A percentile compares a stretch with the other conserved stretches of the same genome.
These are phyloP conservation scores for Aleiodes leptofemur DNA, from an alignment of 2,888 invertebrate genomes.

Conservation along the genomic window DNA sequence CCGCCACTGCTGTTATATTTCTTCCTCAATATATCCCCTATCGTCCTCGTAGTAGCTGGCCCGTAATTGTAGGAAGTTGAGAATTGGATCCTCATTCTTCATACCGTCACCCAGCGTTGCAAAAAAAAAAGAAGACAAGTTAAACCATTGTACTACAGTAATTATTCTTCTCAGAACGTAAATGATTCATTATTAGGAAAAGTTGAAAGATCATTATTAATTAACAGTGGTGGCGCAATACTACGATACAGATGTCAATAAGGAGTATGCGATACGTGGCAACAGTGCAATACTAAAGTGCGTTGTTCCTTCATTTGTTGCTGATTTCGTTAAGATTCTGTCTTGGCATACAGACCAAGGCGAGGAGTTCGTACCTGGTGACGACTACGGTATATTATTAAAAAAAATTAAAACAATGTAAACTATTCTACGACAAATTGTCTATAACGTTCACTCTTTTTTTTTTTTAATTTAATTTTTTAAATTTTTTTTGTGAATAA, in stretches of 20 bases:
- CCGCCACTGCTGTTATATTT: constrained; percentile 41
- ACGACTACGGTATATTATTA: constrained; percentile 77
- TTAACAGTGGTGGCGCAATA: constrained; percentile 85
- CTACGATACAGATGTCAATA: constrained; percentile 90
- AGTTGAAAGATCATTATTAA: constrained; percentile 9
- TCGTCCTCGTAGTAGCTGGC: neutral
- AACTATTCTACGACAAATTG: constrained; percentile 23
- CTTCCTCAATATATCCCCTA: constrained; percentile 2
- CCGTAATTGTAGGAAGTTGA: constrained; percentile 43
- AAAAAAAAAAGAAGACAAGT: neutral
- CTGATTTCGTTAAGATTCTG: constrained; percentile 91
- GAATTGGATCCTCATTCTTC: constrained; percentile 32
- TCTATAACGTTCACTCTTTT: constrained; percentile 15
- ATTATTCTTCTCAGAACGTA: neutral
- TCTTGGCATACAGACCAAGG: constrained; percentile 91
- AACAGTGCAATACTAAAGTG: constrained; percentile 93
- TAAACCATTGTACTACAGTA: neutral
- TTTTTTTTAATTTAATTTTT: constrained; percentile 2
- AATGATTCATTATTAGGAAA: neutral
- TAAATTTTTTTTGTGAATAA: constrained; percentile 1
- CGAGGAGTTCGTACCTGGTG: constrained; percentile 83
- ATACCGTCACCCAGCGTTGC: neutral
- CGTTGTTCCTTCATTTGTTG: constrained; percentile 94
- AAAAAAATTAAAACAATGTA: neutral
- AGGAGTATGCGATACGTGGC: constrained; percentile 93